Conservation (phyloP, 1,140 invertebrate species). For the Cotesia glomerata region DNA sequence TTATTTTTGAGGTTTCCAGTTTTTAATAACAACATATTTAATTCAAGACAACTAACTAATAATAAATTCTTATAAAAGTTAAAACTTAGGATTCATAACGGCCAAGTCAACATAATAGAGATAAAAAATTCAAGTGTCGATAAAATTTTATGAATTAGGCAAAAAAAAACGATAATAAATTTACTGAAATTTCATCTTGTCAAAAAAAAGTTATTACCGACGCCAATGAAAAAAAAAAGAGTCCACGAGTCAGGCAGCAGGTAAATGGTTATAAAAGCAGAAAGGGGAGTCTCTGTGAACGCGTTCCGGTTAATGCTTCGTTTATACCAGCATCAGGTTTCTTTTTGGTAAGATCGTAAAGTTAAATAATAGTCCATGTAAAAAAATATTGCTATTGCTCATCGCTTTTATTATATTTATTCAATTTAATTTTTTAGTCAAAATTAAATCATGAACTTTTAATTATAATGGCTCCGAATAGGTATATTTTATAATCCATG, state of each 20-base stretch:
- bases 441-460: no score
- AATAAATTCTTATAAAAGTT: no score
- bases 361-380: neutral
- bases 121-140: neutral
- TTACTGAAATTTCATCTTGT: neutral
- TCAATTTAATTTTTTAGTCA: no score
- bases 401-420: no score
- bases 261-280: conserved; percentile 17
- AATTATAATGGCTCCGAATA: no score
- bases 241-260: conserved; percentile 26
- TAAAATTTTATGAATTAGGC: neutral
- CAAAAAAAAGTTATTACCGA: neutral
- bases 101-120: no score
- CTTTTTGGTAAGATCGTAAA: conserved; percentile 26
- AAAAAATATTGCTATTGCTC: no score
- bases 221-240: conserved; percentile 27
- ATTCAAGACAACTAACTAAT: no score
- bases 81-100: no score
- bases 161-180: neutral
- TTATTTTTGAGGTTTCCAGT: no score
- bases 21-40: no score
- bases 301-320: conserved; percentile 35
- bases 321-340: conserved; percentile 24
- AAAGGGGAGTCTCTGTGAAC: neutral
- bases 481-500: no score